Percentiles rank a stretch among this genome's conserved stretches.
phyloP scores from a whole-genome alignment of 2,113 vertebrate species.

The Planiliza haematocheilus region DNA sequence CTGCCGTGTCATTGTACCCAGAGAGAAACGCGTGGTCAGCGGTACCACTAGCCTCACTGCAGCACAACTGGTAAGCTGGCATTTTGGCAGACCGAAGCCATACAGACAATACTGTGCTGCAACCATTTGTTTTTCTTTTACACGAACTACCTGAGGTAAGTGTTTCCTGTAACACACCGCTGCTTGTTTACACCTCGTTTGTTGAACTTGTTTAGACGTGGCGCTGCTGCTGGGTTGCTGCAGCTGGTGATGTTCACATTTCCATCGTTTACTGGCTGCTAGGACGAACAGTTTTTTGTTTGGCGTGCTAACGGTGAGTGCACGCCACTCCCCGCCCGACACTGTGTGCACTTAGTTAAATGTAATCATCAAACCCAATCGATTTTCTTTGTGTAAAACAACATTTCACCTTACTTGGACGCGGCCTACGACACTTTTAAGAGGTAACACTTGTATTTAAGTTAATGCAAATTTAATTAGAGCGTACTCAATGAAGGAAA shows the following conservation, averaged over 20 bases:
- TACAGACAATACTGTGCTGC: too few relatives aligned
- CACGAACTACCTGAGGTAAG: neutral
- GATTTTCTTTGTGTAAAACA: neutral
- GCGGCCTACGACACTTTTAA: rapidly evolving
- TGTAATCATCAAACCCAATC: neutral
- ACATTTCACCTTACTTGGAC: neutral
- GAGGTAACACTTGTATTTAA: rapidly evolving
- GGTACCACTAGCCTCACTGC: conserved; percentile 44
- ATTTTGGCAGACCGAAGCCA: neutral
- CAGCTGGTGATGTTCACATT: too few relatives aligned
- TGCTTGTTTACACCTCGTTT: neutral
- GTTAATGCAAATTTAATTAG: neutral
- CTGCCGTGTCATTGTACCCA: conserved; percentile 72
- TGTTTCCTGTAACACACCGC: neutral
- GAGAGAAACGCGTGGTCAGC: conserved; percentile 71
- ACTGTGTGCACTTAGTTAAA: conserved; percentile 22
- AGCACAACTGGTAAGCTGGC: conserved; percentile 62
- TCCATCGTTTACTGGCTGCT: neutral
- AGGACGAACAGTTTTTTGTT: conserved; percentile 63
- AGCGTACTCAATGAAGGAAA: neutral
- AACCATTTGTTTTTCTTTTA: neutral
- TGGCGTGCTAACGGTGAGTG: conserved; percentile 42
- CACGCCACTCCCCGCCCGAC: conserved; percentile 70
- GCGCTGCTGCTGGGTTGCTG: neutral
- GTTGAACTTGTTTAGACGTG: conserved; percentile 25